Percentiles rank a stretch among this genome's conserved stretches.
Evolutionary conservation across 2,113 vertebrate genomes (phyloP).

Genomic region (Protobothrops flavoviridis): DNA sequence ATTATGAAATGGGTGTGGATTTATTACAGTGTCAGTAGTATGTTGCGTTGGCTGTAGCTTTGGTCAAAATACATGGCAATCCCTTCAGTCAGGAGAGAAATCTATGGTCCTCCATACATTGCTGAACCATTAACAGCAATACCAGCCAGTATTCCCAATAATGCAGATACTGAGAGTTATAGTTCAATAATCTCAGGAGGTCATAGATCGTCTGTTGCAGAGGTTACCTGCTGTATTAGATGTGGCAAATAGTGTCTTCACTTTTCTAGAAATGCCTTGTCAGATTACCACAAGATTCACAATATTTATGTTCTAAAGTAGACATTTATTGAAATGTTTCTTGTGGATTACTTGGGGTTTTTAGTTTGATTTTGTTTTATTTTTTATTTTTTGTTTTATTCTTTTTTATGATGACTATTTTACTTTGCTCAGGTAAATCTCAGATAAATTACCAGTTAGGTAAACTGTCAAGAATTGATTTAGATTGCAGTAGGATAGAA

Average conservation of each 20-base stretch:
- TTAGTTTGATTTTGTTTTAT: background rate
- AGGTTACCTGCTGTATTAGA: background rate
- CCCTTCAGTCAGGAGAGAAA: background rate
- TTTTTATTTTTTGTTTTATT: background rate
- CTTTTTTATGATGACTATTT: background rate
- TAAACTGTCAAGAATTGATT: background rate
- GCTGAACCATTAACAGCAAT: background rate
- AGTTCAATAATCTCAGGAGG: background rate
- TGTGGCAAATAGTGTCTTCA: background rate
- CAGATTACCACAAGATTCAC: background rate
- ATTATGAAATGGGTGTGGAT: background rate
- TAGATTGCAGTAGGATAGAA: background rate
- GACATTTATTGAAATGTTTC: background rate
- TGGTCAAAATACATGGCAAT: background rate
- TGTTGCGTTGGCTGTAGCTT: background rate
- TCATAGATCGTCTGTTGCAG: background rate
- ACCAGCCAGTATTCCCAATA: background rate
- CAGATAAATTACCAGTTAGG: background rate
- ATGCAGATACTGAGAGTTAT: background rate
- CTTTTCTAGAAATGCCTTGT: background rate
- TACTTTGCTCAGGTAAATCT: background rate
- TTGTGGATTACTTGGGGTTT: background rate
- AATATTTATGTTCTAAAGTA: background rate
- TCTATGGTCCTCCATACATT: background rate
- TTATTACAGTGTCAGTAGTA: slow-evolving; percentile 3